Conservation (phyloP, 2,113 vertebrate species). For the Tyto alba region DNA sequence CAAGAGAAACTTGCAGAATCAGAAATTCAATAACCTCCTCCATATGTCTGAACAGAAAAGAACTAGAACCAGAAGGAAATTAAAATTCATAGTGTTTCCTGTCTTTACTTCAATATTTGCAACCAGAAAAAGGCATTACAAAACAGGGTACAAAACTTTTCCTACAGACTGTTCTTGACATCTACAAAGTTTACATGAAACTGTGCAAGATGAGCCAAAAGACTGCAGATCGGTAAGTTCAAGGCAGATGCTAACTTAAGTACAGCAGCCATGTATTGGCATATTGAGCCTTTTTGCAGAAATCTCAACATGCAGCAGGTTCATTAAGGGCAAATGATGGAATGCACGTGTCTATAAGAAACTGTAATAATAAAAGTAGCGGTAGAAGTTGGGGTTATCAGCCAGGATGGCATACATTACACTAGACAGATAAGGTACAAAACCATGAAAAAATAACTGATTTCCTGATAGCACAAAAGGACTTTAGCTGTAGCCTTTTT, state of each 20-base stretch:
- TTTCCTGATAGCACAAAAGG: conserved; percentile 21
- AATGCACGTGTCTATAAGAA: conserved; percentile 9
- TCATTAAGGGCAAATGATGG: conserved; percentile 39
- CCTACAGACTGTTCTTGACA: conserved; percentile 39
- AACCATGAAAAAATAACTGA: not conserved
- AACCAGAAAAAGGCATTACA: conserved; percentile 31
- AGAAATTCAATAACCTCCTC: conserved; percentile 43
- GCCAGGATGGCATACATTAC: not conserved
- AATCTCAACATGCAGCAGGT: conserved; percentile 45
- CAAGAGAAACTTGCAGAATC: conserved; percentile 30
- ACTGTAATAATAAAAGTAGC: not conserved
- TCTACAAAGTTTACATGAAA: conserved; percentile 33
- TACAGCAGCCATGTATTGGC: conserved; percentile 37
- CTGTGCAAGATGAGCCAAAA: conserved; percentile 38
- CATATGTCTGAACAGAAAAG: conserved; percentile 45
- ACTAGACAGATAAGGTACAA: not conserved
- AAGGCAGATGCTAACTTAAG: conserved; percentile 50
- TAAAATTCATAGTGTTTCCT: conserved; percentile 59
- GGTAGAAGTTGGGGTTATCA: not conserved
- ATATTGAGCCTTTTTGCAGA: conserved; percentile 53
- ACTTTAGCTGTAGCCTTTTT: conserved; percentile 4
- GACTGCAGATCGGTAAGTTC: conserved; percentile 31
- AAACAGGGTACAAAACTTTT: conserved; percentile 47
- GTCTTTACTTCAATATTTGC: conserved; percentile 45
- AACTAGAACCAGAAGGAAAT: conserved; percentile 52